Conservation (phyloP, 2,797 vertebrate species). For the Gambusia yucatana region DNA sequence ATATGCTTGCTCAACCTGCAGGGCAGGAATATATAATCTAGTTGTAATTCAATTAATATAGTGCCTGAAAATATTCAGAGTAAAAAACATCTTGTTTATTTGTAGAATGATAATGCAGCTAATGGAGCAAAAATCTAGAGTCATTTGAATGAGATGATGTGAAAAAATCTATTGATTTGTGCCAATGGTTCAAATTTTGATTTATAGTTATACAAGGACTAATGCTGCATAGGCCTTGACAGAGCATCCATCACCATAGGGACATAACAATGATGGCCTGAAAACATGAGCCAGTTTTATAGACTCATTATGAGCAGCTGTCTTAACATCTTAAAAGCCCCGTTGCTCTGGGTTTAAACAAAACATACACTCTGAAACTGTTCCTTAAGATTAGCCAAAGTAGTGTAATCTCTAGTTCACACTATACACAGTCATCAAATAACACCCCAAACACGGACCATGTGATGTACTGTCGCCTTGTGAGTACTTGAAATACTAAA, state of each 20-base stretch:
- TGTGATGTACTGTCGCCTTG: conserved; percentile 44
- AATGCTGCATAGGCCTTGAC: conserved; percentile 55
- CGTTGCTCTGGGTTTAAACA: conserved; percentile 74
- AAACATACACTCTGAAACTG: conserved; percentile 55
- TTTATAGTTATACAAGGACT: conserved; percentile 65
- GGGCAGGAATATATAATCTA: conserved; percentile 56
- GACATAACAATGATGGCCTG: conserved; percentile 67
- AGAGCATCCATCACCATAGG: conserved; percentile 75
- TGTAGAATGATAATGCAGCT: conserved; percentile 40
- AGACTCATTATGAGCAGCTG: conserved; percentile 76
- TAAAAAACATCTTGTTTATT: conserved; percentile 50
- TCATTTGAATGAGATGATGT: conserved; percentile 38
- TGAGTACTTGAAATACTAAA: conserved; percentile 56
- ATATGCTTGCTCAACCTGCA: conserved; percentile 54
- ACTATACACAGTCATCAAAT: conserved; percentile 41
- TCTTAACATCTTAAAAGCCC: conserved; percentile 72
- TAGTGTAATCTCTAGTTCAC: conserved; percentile 25
- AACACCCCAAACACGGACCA: conserved; percentile 41
- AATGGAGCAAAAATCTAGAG: conserved; percentile 50
- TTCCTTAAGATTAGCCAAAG: conserved; percentile 27
- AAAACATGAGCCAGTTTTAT: conserved; percentile 74
- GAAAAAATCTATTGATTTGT: conserved; percentile 70
- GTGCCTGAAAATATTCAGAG: conserved; percentile 54
- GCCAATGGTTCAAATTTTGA: conserved; percentile 54
- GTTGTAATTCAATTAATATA: conserved; percentile 68